Conservation (phyloP, 2,113 vertebrate genomes). For the Hydropotes inermis region DNA sequence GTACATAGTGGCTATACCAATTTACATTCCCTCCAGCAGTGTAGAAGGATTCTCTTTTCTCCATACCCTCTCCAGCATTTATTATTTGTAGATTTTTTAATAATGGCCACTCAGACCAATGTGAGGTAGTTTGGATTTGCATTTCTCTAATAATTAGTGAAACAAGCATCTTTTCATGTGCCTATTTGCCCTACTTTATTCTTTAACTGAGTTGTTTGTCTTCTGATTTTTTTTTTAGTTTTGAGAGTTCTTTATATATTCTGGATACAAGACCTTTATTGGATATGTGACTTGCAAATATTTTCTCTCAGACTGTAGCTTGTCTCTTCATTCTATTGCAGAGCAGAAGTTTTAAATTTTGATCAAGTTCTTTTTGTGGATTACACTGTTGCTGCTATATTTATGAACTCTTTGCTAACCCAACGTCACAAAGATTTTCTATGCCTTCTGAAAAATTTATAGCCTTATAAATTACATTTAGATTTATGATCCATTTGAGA, state of each 20-base stretch:
- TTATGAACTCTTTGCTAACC: not conserved
- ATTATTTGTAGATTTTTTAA: not conserved
- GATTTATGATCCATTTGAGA: not conserved
- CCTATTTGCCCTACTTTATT: not conserved
- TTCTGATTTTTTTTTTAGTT: not conserved
- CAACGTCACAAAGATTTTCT: not conserved
- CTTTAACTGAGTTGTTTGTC: not conserved
- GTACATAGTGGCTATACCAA: not conserved
- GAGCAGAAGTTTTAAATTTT: not conserved
- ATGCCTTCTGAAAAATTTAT: slow-evolving; percentile 12
- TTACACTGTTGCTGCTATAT: not conserved
- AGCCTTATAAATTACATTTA: slow-evolving; percentile 18
- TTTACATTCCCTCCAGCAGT: not conserved
- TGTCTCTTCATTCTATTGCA: not conserved
- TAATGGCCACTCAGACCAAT: not conserved
- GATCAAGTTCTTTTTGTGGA: not conserved
- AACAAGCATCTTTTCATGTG: not conserved
- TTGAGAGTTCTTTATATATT: slow-evolving; percentile 23
- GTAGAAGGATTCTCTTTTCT: not conserved
- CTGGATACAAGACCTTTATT: not conserved
- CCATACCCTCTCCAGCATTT: not conserved
- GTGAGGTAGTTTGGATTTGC: not conserved
- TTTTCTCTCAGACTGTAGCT: not conserved
- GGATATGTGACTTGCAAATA: not conserved
- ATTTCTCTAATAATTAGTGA: not conserved